phyloP scores from a whole-genome alignment of 2,888 invertebrate species.

The Drosophila kanekoi region DNA sequence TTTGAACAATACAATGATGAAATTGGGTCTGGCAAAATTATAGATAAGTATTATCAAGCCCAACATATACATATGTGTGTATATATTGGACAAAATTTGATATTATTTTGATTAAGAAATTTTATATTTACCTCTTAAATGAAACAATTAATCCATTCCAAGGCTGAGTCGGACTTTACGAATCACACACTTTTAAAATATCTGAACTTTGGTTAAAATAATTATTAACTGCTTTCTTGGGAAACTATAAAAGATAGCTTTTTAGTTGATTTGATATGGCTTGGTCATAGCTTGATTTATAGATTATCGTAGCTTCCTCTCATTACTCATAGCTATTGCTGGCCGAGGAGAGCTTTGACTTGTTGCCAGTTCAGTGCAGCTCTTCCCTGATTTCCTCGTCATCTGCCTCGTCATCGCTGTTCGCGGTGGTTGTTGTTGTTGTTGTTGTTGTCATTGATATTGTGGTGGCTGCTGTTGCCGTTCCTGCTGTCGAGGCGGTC shows the following conservation, averaged over 20 bases:
- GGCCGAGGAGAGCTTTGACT: slow-evolving; percentile 19
- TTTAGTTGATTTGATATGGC: neutral
- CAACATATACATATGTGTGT: neutral
- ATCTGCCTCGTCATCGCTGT: slow-evolving; percentile 68
- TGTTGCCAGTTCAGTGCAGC: slow-evolving; percentile 65
- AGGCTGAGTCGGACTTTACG: too few species aligned
- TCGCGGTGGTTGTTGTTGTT: slow-evolving; percentile 12
- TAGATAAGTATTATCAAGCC: neutral
- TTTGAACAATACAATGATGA: too few species aligned
- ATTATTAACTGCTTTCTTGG: too few species aligned
- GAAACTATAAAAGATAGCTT: slow-evolving; percentile 2
- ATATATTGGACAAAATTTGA: too few species aligned
- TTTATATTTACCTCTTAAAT: too few species aligned
- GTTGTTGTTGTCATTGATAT: slow-evolving; percentile 47
- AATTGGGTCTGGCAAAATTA: too few species aligned
- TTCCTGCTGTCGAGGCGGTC: slow-evolving; percentile 40
- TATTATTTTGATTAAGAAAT: too few species aligned
- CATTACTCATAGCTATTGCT: slow-evolving; percentile 12
- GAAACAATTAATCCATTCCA: too few species aligned
- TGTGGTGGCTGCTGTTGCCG: slow-evolving; percentile 57
- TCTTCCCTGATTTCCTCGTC: slow-evolving; percentile 84
- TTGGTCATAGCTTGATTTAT: neutral
- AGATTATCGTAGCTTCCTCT: neutral
- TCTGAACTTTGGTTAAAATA: too few species aligned
- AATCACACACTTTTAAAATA: too few species aligned